Conservation (phyloP, 1,140 invertebrate genomes). For the Cryptotermes secundus region DNA sequence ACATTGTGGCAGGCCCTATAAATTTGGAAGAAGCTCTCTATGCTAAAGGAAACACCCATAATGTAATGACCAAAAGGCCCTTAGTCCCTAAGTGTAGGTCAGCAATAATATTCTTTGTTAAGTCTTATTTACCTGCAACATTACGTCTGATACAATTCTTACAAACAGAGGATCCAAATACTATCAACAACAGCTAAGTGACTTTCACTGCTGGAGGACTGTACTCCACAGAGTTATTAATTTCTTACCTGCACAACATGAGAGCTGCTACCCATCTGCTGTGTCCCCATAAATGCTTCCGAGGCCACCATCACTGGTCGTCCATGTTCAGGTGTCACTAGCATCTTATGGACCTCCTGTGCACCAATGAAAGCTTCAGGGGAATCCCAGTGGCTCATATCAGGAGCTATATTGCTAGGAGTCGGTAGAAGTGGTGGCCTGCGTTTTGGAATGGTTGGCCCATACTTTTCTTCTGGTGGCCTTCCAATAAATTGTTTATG, state of each 20-base stretch:
- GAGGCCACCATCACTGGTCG: neutral
- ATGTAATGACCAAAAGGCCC: too few species aligned
- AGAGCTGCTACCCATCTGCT: constrained; percentile 10
- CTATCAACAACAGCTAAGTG: too few species aligned
- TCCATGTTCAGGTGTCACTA: neutral
- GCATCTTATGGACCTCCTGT: neutral
- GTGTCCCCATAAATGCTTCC: neutral
- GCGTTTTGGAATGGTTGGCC: neutral
- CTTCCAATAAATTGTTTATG: neutral
- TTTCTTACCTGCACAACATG: constrained; percentile 29
- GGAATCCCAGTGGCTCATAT: constrained; percentile 33
- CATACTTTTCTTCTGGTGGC: neutral
- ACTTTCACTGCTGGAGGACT: too few species aligned
- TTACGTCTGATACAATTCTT: too few species aligned
- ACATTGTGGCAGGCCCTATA: too few species aligned
- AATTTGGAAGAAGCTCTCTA: too few species aligned
- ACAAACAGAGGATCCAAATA: too few species aligned
- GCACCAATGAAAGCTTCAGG: constrained; percentile 37
- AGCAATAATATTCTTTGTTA: too few species aligned
- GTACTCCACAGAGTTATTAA: neutral
- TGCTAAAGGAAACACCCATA: too few species aligned
- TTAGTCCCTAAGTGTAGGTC: too few species aligned
- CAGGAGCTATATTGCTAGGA: constrained; percentile 18
- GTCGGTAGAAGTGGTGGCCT: constrained; percentile 29
- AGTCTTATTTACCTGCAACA: too few species aligned